Evolutionary conservation across 2,113 vertebrate genomes (phyloP).

Genomic region (Microtus richardsoni): DNA sequence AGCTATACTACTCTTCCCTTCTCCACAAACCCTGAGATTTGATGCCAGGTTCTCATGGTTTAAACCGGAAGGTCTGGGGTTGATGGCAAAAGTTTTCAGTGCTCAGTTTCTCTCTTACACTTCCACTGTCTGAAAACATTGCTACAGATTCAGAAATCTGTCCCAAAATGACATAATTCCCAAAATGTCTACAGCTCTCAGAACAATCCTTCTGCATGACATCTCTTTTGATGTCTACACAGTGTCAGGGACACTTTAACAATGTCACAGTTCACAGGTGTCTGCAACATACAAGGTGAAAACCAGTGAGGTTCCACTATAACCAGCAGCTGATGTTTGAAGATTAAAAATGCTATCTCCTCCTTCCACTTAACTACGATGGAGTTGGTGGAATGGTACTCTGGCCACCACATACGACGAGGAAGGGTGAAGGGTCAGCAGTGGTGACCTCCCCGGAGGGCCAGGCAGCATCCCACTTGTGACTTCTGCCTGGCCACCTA

Average conservation of each 20-base stretch:
- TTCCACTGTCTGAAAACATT: not conserved
- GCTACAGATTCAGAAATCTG: not conserved
- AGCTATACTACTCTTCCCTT: not conserved
- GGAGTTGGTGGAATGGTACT: too few species aligned
- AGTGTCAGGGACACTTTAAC: not conserved
- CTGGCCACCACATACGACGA: too few species aligned
- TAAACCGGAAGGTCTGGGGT: not conserved
- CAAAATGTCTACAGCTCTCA: not conserved
- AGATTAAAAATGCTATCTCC: not conserved
- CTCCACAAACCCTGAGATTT: fast-evolving
- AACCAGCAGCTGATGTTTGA: not conserved
- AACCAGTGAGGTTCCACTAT: not conserved
- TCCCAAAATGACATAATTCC: not conserved
- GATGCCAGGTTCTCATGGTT: not conserved
- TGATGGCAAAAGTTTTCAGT: not conserved
- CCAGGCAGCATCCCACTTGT: not conserved
- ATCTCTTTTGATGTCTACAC: not conserved
- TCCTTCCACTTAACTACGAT: not conserved
- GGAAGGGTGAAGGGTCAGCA: not conserved
- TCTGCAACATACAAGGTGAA: not conserved
- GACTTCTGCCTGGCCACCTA: not conserved
- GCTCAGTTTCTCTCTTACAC: not conserved
- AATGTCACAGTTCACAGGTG: not conserved
- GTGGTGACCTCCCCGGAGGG: not conserved
- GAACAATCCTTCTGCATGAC: not conserved